Percentiles rank a stretch among this genome's conserved stretches.
These are phyloP conservation scores for Dasypogon diadema DNA, from an alignment of 2,888 invertebrate genomes.

Conservation along the genomic window DNA sequence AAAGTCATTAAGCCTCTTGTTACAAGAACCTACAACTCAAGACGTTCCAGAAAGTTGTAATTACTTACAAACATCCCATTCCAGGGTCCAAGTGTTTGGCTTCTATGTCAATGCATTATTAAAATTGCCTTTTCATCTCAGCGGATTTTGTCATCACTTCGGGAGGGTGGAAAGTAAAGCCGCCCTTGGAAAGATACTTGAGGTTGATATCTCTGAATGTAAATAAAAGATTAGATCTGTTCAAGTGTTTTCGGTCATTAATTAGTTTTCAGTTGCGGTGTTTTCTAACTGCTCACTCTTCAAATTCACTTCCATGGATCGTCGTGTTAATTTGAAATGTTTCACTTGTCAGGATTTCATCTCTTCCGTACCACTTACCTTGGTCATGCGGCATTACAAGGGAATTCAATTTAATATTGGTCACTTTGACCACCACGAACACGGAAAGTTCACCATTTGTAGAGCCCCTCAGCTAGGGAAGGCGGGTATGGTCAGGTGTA, in stretches of 20 bases:
- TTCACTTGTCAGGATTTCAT: too few species aligned
- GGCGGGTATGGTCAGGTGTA: neutral
- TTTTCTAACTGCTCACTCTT: neutral
- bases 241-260: neutral
- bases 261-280: neutral
- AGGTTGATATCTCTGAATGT: neutral
- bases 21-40: neutral
- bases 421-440: neutral
- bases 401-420: neutral
- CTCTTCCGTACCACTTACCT: too few species aligned
- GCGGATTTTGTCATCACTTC: neutral
- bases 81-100: neutral
- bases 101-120: neutral
- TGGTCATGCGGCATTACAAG: neutral
- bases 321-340: too few species aligned
- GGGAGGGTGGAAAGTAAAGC: neutral
- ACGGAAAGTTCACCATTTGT: neutral
- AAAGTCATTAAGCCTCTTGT: constrained; percentile 34
- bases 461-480: neutral
- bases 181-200: neutral
- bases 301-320: too few species aligned
- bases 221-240: neutral
- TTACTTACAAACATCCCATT: neutral
- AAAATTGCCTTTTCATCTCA: neutral
- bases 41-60: neutral